These are phyloP conservation scores for Dromas ardeola DNA, from an alignment of 2,113 vertebrate species.

Conservation along the genomic window DNA sequence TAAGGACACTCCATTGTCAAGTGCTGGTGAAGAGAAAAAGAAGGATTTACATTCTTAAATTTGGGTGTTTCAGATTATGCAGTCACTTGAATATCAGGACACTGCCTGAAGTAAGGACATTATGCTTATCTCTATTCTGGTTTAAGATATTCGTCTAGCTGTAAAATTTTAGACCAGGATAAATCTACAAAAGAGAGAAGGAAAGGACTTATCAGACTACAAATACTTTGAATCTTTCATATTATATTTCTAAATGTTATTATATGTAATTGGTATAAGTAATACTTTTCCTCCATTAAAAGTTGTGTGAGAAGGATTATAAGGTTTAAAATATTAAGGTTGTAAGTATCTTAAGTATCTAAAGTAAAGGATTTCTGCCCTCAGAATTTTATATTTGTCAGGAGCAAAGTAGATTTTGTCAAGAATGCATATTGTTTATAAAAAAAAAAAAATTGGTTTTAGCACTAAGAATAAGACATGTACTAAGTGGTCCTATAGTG, in stretches of 20 bases:
- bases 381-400: not conserved
- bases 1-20: not conserved
- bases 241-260: not conserved
- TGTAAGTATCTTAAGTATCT: not conserved
- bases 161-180: not conserved
- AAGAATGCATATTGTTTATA: not conserved
- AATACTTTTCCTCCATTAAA: not conserved
- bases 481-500: not conserved
- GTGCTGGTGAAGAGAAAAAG: not conserved
- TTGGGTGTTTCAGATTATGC: not conserved
- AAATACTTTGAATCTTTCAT: not conserved
- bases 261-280: not conserved
- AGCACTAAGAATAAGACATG: not conserved
- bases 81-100: not conserved
- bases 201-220: not conserved
- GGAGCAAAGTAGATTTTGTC: not conserved
- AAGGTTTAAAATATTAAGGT: not conserved
- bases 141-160: not conserved
- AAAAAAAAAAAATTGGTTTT: rapidly evolving
- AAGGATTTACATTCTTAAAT: not conserved
- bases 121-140: not conserved
- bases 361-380: not conserved
- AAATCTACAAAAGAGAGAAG: not conserved
- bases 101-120: not conserved
- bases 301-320: not conserved